Evolutionary conservation across 64 coral and sea anemone species (phyloP), one percentile per base, ranked within the genome.

Genomic region (Hydrozoanthus tunicans): DNA sequence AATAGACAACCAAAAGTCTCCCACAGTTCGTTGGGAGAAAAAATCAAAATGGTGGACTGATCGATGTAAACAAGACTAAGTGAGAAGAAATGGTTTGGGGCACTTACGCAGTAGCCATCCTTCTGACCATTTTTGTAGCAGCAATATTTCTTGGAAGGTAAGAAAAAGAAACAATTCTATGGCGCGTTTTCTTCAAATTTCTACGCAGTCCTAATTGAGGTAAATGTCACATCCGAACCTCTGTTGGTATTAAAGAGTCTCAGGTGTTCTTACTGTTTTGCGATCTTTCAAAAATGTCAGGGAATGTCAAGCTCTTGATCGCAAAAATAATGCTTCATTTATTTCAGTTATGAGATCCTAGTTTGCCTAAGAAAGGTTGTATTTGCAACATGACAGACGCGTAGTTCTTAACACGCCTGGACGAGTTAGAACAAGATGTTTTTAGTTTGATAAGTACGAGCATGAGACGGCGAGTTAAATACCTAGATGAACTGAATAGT

Each of bases 71-170:
- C 78, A 82, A 82, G 9, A 62, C 25, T 7, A 53, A 85, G 15
- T 5, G 4, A 88, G 56, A 32, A 25, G 23, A 74, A 71, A 88
- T 88, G 84, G 54, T 72, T 88, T 43, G 32, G 32, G 23, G 72
- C 53, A 6, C 13, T 58, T 88, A 88, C 13, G 84, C 68, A 58
- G 84, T 6, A 7, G 68, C 53, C 23, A 9, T 88, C 10, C 43
- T 88, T 26, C 24, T 88, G 84, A 73, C 73, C 55, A 59, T 88
- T 7, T 67, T 73, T 15, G 69, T 72, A 24, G 70, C 84, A 74
- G 84, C 68, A 27, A 88, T 88, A 88, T 88, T 88, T 73, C 56
- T 88, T 11, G 84, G 84, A 74, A 88, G 84, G 84, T 88, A 59
- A 26, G 84, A 15, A 5, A 12, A 62, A 80, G 57, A 60, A 80